These are phyloP conservation scores for Caenorhabditis briggsae DNA, from an alignment of 1,140 invertebrate species.

Conservation along the genomic window DNA sequence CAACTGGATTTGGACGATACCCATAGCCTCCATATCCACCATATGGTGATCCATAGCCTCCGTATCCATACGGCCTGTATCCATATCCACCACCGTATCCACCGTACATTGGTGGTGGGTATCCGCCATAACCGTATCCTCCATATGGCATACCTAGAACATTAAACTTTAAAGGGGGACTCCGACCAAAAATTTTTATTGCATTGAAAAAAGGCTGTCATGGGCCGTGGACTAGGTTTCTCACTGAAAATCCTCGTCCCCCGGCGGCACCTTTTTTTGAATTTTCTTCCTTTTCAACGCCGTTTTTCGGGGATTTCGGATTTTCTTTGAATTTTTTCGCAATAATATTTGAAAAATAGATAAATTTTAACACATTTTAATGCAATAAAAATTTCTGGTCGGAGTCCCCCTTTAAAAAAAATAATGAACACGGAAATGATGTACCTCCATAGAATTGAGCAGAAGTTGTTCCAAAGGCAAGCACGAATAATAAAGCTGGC, in stretches of 20 bases:
- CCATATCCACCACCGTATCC: slow-evolving; percentile 35
- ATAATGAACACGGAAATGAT: background rate
- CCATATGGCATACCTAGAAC: background rate
- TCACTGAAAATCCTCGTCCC: too few species aligned
- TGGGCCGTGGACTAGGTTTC: background rate
- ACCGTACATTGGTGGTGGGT: background rate
- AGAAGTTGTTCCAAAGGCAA: slow-evolving; percentile 36
- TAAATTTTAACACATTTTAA: too few species aligned
- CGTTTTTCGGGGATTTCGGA: too few species aligned
- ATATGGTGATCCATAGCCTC: background rate
- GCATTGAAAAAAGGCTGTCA: background rate
- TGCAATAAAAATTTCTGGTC: too few species aligned
- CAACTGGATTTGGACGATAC: slow-evolving; percentile 25
- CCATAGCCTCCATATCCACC: slow-evolving; percentile 29
- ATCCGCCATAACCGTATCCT: background rate
- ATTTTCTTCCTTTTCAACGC: too few species aligned
- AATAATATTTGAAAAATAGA: too few species aligned
- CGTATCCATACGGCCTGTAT: background rate
- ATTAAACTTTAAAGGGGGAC: background rate
- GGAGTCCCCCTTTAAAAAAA: too few species aligned
- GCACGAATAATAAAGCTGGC: background rate
- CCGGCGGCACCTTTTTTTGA: too few species aligned
- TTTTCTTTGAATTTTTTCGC: too few species aligned
- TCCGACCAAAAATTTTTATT: too few species aligned
- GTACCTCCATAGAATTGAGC: slow-evolving; percentile 45